Percentiles rank a stretch among this genome's conserved stretches.
phyloP scores from a whole-genome alignment of 2,888 invertebrate genomes.

The Brenthis hecate region DNA sequence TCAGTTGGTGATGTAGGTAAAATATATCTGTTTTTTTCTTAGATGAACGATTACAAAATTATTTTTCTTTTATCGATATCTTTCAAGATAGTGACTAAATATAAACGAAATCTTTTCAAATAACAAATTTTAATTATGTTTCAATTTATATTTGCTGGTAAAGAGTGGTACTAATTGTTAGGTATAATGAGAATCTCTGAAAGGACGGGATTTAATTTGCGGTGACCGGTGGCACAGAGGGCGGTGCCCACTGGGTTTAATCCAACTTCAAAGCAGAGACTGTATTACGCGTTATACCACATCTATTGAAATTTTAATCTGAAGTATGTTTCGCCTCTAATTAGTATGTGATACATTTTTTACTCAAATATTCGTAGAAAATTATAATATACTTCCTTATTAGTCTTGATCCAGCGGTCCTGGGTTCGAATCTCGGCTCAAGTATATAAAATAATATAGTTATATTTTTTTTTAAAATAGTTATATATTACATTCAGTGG shows the following conservation, averaged over 20 bases:
- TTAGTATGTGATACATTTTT: background rate
- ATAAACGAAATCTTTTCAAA: background rate
- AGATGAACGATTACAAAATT: too few relatives aligned
- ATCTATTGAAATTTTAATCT: slow-evolving; percentile 12
- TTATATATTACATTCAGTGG: too few relatives aligned
- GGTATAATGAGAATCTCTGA: slow-evolving; percentile 66
- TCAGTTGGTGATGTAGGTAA: too few relatives aligned
- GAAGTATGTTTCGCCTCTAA: slow-evolving; percentile 4
- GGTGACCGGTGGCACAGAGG: slow-evolving; percentile 55
- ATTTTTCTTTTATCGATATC: too few relatives aligned
- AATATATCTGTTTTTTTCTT: too few relatives aligned
- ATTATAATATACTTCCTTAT: too few relatives aligned
- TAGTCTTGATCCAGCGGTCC: background rate
- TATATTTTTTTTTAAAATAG: too few relatives aligned
- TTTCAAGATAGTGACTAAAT: too few relatives aligned
- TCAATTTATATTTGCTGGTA: slow-evolving; percentile 35
- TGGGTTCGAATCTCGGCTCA: background rate
- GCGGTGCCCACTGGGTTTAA: slow-evolving; percentile 60
- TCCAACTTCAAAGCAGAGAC: slow-evolving; percentile 76
- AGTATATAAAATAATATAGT: background rate
- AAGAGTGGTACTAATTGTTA: slow-evolving; percentile 57
- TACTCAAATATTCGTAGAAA: background rate
- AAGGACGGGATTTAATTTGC: slow-evolving; percentile 74
- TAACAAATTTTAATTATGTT: slow-evolving; percentile 25
- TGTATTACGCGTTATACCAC: slow-evolving; percentile 44